These are phyloP conservation scores for Stylophora pistillata DNA, from an alignment of 64 coral and sea anemone species.

Conservation along the genomic window DNA sequence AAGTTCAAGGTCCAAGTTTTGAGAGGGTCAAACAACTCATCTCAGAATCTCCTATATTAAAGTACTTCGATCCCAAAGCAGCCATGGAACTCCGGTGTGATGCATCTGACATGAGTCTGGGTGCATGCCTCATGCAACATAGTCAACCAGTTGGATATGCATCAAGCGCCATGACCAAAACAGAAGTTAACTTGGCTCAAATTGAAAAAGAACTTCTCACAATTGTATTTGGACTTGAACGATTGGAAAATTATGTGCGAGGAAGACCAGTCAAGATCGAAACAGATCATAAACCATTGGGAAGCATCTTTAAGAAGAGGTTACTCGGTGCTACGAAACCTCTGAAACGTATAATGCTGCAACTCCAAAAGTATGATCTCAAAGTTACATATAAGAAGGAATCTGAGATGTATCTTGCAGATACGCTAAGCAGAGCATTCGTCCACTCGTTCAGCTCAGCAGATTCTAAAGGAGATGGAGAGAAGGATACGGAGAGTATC, in stretches of 20 bases:
- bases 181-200: slow-evolving; percentile 42
- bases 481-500: slow-evolving; percentile 21
- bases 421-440: slow-evolving; percentile 52
- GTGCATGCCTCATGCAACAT: slow-evolving; percentile 45
- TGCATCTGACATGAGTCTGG: slow-evolving; percentile 44
- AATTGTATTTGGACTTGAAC: slow-evolving; percentile 38
- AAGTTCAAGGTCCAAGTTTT: slow-evolving; percentile 32
- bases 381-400: slow-evolving; percentile 54
- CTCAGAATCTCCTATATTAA: neutral
- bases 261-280: slow-evolving; percentile 30
- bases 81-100: slow-evolving; percentile 31
- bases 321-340: slow-evolving; percentile 48
- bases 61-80: slow-evolving; percentile 26
- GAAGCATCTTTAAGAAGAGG: slow-evolving; percentile 62
- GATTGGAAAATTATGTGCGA: slow-evolving; percentile 34
- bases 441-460: no score
- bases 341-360: slow-evolving; percentile 53
- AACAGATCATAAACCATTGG: slow-evolving; percentile 63
- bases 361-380: slow-evolving; percentile 57
- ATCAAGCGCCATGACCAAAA: slow-evolving; percentile 34
- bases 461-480: slow-evolving; percentile 22
- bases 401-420: slow-evolving; percentile 42
- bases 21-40: slow-evolving; percentile 21
- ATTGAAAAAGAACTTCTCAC: slow-evolving; percentile 61
- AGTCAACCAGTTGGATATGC: slow-evolving; percentile 47